Evolutionary conservation across 2,888 invertebrate species (phyloP), one percentile per base, ranked within the genome.

Genomic region (Rapana venosa): DNA sequence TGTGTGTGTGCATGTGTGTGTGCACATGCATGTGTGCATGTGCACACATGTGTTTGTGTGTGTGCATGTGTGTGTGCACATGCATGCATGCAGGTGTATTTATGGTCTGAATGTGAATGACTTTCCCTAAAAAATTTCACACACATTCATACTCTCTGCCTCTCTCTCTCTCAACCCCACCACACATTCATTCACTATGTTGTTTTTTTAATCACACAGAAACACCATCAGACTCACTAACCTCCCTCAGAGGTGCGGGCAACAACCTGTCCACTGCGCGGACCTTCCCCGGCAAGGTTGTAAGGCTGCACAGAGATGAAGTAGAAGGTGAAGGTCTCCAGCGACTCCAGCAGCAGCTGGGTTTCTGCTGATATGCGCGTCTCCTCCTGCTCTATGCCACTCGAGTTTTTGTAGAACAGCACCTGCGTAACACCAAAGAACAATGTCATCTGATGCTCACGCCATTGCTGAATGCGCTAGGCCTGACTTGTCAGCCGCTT

Each of bases 281-380:
- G 99, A 0, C 99, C 99, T 96, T 99, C 99, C 13, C 99, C 99
- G 22, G 99, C 99, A 0, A 99, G 98, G 97, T 99, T 99, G 96
- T 99, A 99, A 0, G 99, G 98, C 92, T 98, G 96, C 89, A 99
- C 98, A 96, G 98, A 98, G 91, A 99, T 98, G 61, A 97, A 97
- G 96, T 99, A 99, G 94, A 98, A 97, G 0, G 99, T 98, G 96
- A 97, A 99, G 96, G 98, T 98, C 95, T 98, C 98, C 26, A 99
- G 97, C 95, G 98, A 98, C 0, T 98, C 98, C 26, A 99, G 83
- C 61, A 87, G 17, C 66, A 56, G 47, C 8, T 47, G 81, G 22
- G 84, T 87, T 17, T 70, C 83, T 87, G 90, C 30, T 8, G 88
- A 32, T 11, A 88, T 88, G n/a, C 77, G 36, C 81, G 74, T 61